Evolutionary conservation across 1,140 invertebrate species (phyloP).

Genomic region (Bombus waltoni): DNA sequence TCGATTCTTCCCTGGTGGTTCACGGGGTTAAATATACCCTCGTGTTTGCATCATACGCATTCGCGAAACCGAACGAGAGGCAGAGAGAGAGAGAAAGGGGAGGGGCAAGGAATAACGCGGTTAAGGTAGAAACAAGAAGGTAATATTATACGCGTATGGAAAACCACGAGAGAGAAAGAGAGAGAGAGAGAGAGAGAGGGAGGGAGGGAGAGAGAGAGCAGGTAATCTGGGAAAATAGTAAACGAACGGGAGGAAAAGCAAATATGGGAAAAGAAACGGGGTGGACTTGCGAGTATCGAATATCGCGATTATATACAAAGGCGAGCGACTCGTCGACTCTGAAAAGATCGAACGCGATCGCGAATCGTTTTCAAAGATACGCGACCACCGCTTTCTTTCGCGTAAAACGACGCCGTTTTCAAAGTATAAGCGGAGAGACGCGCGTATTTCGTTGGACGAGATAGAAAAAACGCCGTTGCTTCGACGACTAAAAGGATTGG

Average conservation of each 20-base stretch:
- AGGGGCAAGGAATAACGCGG: too few species aligned
- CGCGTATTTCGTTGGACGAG: too few species aligned
- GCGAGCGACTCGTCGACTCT: background rate
- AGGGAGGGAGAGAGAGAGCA: too few species aligned
- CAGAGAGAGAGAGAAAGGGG: constrained; percentile 47
- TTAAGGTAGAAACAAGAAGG: background rate
- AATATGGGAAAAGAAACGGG: background rate
- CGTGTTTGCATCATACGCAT: constrained; percentile 66
- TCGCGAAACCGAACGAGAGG: constrained; percentile 45
- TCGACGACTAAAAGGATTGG: too few species aligned
- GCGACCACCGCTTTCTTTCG: too few species aligned
- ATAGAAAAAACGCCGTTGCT: too few species aligned
- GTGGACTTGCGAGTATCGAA: background rate
- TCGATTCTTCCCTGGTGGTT: constrained; percentile 65
- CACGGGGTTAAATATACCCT: constrained; percentile 80
- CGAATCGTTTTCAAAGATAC: too few species aligned
- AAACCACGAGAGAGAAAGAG: background rate
- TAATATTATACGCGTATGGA: background rate
- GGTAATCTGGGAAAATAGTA: background rate
- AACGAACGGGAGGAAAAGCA: background rate
- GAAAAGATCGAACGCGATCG: background rate
- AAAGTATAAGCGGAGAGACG: too few species aligned
- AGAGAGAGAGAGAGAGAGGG: too few species aligned
- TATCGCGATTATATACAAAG: background rate
- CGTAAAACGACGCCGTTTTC: too few species aligned